Conservation (phyloP, 2,797 vertebrate genomes). For the Jordanella pulchra region DNA sequence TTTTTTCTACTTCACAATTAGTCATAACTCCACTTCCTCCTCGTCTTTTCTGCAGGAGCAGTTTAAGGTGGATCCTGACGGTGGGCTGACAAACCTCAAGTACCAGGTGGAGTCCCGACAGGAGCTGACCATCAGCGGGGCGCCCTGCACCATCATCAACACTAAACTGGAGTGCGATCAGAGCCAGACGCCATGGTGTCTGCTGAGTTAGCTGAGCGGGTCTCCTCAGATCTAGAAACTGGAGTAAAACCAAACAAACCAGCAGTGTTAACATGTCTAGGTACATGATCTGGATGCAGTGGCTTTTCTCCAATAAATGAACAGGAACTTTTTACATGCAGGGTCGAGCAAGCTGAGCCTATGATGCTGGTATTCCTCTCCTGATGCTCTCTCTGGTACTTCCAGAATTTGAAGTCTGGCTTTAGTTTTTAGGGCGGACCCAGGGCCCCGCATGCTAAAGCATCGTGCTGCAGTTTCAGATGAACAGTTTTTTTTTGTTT, state of each 20-base stretch:
- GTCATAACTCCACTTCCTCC: neutral
- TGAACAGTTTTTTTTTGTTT: neutral
- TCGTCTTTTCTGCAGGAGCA: slow-evolving; percentile 83
- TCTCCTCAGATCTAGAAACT: neutral
- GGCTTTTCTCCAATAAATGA: neutral
- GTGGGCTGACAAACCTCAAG: slow-evolving; percentile 88
- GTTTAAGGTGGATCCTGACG: slow-evolving; percentile 93
- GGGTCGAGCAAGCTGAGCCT: neutral
- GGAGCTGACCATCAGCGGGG: slow-evolving; percentile 85
- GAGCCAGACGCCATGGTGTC: slow-evolving; percentile 90
- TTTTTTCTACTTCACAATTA: too few species aligned
- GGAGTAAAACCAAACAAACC: neutral
- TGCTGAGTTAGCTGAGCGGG: slow-evolving; percentile 74
- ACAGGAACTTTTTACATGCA: neutral
- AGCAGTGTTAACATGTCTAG: neutral
- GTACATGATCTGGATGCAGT: neutral
- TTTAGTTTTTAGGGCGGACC: neutral
- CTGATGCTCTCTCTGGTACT: neutral
- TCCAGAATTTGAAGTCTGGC: neutral
- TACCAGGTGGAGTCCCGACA: slow-evolving; percentile 89
- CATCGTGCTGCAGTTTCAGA: neutral
- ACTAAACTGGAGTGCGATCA: slow-evolving; percentile 88
- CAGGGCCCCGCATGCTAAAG: neutral
- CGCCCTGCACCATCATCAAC: slow-evolving; percentile 90
- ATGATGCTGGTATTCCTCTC: neutral